These are phyloP conservation scores for Octodonta nipae DNA, from an alignment of 2,888 invertebrate genomes.

Conservation along the genomic window DNA sequence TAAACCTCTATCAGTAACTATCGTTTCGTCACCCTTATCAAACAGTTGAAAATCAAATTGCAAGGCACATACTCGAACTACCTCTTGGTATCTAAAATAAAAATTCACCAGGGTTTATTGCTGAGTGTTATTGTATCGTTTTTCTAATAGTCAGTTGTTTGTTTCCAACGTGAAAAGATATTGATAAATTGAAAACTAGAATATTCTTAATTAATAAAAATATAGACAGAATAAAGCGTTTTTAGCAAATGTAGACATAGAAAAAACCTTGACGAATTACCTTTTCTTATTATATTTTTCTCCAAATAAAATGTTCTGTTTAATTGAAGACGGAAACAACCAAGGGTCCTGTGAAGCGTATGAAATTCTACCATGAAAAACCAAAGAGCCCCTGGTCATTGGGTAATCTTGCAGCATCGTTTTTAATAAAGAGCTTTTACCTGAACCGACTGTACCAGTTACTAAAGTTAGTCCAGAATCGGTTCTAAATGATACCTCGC, in stretches of 20 bases:
- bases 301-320: conserved; percentile 31
- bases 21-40: conserved; percentile 34
- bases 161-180: too few relatives aligned
- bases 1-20: conserved; percentile 50
- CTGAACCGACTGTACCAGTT: conserved; percentile 43
- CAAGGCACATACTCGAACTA: conserved; percentile 36
- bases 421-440: conserved; percentile 24
- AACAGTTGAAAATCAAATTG: conserved; percentile 38
- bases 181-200: too few relatives aligned
- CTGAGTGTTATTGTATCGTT: too few relatives aligned
- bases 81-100: conserved; percentile 31
- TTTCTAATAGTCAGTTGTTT: too few relatives aligned
- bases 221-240: too few relatives aligned
- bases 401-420: conserved; percentile 22
- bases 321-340: conserved; percentile 26
- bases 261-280: too few relatives aligned
- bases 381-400: conserved; percentile 13
- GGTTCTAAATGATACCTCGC: conserved; percentile 33
- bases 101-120: too few relatives aligned
- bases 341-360: conserved; percentile 28
- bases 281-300: conserved; percentile 23
- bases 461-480: conserved; percentile 38
- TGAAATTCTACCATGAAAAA: conserved; percentile 19
- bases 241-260: too few relatives aligned
- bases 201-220: too few relatives aligned